These are phyloP conservation scores for Axinella damicornis DNA, from an alignment of 37 sponge, comb jelly and placozoan species.

Conservation along the genomic window DNA sequence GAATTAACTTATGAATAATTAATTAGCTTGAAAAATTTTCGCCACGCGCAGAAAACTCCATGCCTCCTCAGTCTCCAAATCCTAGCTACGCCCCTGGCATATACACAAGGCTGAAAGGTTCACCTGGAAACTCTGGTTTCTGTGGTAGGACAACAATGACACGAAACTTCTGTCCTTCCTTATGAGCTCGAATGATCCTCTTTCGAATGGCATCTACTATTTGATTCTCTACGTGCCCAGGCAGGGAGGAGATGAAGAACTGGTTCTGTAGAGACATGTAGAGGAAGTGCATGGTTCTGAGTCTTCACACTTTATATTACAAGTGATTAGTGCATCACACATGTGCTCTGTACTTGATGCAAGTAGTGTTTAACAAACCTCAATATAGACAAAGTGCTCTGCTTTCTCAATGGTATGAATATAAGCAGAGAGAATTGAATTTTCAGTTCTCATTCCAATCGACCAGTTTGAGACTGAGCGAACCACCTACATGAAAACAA, in stretches of 20 bases:
- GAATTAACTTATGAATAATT: too few relatives aligned
- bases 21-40: too few relatives aligned
- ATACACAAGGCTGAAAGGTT: too few relatives aligned
- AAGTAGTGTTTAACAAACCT: not conserved
- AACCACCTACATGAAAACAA: slow-evolving; percentile 36
- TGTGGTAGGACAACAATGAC: slow-evolving; percentile 67
- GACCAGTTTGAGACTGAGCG: slow-evolving; percentile 62
- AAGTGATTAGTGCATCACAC: too few relatives aligned
- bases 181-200: slow-evolving; percentile 60
- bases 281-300: too few relatives aligned
- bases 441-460: slow-evolving; percentile 39
- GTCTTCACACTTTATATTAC: too few relatives aligned
- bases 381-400: slow-evolving; percentile 78
- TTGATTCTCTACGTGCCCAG: slow-evolving; percentile 20
- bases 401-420: slow-evolving; percentile 52
- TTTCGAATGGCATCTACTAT: slow-evolving; percentile 47
- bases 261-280: too few relatives aligned
- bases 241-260: slow-evolving; percentile 75
- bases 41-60: too few relatives aligned
- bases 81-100: too few relatives aligned
- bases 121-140: slow-evolving; percentile 62
- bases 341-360: too few relatives aligned
- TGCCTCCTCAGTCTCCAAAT: too few relatives aligned
- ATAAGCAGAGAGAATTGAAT: slow-evolving; percentile 58
- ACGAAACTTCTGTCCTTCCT: slow-evolving; percentile 41